Evolutionary conservation across 1,140 invertebrate genomes (phyloP).

Genomic region (Leucophenga varia): DNA sequence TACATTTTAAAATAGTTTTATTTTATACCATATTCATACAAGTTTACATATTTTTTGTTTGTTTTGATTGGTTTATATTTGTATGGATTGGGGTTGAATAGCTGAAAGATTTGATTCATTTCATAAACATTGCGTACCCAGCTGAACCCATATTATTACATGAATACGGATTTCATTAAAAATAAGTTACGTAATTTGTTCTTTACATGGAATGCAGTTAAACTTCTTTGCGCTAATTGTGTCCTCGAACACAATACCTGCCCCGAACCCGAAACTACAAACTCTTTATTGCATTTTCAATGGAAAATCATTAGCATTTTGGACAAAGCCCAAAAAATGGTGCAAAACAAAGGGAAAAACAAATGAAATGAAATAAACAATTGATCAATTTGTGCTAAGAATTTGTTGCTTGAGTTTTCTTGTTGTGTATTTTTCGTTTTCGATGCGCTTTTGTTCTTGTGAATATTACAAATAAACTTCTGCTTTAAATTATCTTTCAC

Average conservation of each 20-base stretch:
- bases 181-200: no score
- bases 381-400: slow-evolving; percentile 49
- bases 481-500: slow-evolving; percentile 17
- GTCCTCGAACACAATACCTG: no score
- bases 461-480: no score
- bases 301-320: slow-evolving; percentile 27
- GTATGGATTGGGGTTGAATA: slow-evolving; percentile 32
- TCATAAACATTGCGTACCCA: no score
- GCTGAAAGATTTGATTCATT: slow-evolving; percentile 29
- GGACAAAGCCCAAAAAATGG: slow-evolving; percentile 21
- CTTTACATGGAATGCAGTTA: slow-evolving; percentile 55
- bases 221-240: slow-evolving; percentile 37
- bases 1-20: slow-evolving; percentile 53
- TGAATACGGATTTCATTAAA: no score
- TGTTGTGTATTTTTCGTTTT: slow-evolving; percentile 10
- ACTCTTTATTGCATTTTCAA: slow-evolving; percentile 30
- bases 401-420: slow-evolving; percentile 1
- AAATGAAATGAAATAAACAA: slow-evolving; percentile 31
- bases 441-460: slow-evolving; percentile 15
- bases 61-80: slow-evolving; percentile 39
- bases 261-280: slow-evolving; percentile 27
- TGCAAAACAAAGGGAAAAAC: slow-evolving; percentile 21
- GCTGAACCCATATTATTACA: slow-evolving; percentile 33
- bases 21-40: slow-evolving; percentile 45
- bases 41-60: slow-evolving; percentile 42